Evolutionary conservation across 2,797 vertebrate genomes (phyloP).

Genomic region (Echiichthys vipera): DNA sequence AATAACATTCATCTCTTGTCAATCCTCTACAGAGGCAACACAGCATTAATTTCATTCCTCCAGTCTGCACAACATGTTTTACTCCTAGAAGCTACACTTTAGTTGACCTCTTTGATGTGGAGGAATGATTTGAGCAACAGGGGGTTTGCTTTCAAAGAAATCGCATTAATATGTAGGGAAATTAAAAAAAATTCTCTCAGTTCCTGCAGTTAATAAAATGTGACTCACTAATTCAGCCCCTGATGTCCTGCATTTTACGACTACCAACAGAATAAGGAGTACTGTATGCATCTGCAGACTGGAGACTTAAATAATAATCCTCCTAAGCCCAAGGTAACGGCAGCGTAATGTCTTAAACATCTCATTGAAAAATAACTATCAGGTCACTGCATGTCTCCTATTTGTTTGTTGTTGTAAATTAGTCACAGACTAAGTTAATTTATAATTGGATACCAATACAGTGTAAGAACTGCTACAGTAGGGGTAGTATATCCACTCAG

Average conservation of each 20-base stretch:
- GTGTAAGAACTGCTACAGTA: background rate
- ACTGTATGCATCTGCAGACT: background rate
- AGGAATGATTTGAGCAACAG: constrained; percentile 28
- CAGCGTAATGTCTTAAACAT: background rate
- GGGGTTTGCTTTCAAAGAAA: constrained; percentile 54
- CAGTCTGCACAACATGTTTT: constrained; percentile 19
- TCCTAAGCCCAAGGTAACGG: background rate
- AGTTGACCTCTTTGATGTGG: constrained; percentile 53
- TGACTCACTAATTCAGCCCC: constrained; percentile 20
- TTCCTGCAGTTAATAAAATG: constrained; percentile 16
- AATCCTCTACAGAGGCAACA: constrained; percentile 53
- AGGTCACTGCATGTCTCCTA: background rate
- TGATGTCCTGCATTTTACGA: constrained; percentile 23
- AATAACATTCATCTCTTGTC: constrained; percentile 53
- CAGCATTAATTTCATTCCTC: constrained; percentile 40
- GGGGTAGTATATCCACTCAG: no score
- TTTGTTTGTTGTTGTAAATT: background rate
- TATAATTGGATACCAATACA: constrained; percentile 1
- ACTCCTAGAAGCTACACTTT: constrained; percentile 48
- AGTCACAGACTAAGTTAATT: constrained; percentile 1
- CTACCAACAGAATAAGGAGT: background rate
- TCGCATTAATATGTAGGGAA: constrained; percentile 23
- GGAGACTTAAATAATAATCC: background rate
- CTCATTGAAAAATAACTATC: background rate
- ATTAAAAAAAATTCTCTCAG: constrained; percentile 7